These are phyloP conservation scores for Cyclura pinguis DNA, from an alignment of 2,797 vertebrate species.

Conservation along the genomic window DNA sequence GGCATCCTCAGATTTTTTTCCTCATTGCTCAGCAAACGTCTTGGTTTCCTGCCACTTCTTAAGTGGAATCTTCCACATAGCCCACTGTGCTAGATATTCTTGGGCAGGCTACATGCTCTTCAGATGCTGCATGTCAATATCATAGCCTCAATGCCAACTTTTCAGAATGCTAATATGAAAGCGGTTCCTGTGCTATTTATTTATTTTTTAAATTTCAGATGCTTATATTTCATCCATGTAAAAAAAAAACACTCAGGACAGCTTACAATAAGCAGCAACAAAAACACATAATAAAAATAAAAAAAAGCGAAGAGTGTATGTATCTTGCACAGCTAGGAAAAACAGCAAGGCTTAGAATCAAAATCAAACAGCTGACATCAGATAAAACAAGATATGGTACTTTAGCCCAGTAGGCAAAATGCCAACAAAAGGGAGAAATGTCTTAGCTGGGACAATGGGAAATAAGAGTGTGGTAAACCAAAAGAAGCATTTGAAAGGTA, in stretches of 20 bases:
- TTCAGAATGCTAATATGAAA: not conserved
- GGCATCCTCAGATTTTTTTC: not conserved
- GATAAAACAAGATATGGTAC: no score
- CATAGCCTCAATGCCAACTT: not conserved
- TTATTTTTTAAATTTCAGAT: not conserved
- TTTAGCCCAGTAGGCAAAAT: no score
- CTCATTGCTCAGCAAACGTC: not conserved
- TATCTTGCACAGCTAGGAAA: no score
- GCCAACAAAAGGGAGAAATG: no score
- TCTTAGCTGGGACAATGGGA: no score
- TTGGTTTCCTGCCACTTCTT: not conserved
- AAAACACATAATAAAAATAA: not conserved
- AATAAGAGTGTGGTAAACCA: no score
- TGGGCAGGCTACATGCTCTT: not conserved
- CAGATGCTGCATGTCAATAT: no score
- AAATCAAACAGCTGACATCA: no score
- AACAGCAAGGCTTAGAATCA: no score
- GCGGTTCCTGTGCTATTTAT: not conserved
- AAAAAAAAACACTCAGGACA: not conserved
- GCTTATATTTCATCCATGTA: not conserved
- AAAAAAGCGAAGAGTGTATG: no score
- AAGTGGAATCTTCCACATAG: not conserved
- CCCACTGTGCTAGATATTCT: no score
- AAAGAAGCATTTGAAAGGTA: no score
- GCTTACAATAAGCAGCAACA: not conserved